A percentile compares a stretch with the other conserved stretches of the same genome.
Conservation (phyloP, 2,113 vertebrate genomes). For the Bungarus multicinctus region DNA sequence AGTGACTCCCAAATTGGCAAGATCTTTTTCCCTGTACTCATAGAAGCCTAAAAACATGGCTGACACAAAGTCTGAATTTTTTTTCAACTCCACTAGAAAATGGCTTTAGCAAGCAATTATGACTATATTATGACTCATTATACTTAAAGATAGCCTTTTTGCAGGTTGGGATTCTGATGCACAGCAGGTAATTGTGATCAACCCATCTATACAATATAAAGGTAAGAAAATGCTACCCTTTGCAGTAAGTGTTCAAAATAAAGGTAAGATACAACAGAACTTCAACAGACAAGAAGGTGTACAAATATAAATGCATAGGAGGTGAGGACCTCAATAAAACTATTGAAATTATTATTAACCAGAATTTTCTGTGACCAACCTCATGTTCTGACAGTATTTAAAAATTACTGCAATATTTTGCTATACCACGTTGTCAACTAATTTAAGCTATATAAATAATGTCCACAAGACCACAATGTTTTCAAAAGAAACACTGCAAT, state of each 20-base stretch:
- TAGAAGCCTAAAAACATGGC: background rate
- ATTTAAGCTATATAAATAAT: background rate
- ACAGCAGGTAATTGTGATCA: background rate
- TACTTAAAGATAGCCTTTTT: background rate
- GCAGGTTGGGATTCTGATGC: background rate
- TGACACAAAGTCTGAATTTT: background rate
- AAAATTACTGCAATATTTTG: background rate
- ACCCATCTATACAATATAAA: background rate
- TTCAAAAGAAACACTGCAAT: background rate
- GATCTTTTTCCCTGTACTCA: background rate
- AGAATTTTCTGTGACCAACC: background rate
- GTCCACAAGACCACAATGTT: background rate
- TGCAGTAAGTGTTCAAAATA: background rate
- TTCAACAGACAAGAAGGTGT: background rate
- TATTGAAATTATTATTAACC: background rate
- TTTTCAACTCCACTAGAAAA: background rate
- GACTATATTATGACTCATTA: background rate
- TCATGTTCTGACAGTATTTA: too few species aligned
- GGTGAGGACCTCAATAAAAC: background rate
- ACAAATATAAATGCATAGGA: background rate
- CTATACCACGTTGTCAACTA: background rate
- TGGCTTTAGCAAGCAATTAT: background rate
- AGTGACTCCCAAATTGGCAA: background rate
- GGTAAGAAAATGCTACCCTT: background rate
- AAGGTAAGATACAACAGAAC: background rate